Base-by-base conservation (phyloP, 2,888 invertebrate genomes). In the Philereme transversata region DNA sequence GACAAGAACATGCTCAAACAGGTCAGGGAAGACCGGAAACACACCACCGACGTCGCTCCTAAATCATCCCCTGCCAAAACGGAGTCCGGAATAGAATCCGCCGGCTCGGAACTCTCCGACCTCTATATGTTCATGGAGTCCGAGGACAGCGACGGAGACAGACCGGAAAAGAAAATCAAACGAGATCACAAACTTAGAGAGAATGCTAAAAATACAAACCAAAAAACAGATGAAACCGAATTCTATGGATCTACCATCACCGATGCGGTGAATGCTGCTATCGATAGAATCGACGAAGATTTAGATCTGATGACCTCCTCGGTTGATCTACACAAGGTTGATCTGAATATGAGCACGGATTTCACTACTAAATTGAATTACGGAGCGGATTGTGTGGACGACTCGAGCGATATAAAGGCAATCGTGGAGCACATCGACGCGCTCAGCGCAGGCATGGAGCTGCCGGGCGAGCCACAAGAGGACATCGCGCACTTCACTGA, bases 361-460 rank as follows among this genome's bases (percentile, higher is more conserved):
- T 57, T 50, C 10, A 52, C 34, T 34, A 11, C 47, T 34, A 47
- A 55, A 4, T 57, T 51, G n/a, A 22, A 40, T 40, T 10, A 40
- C 8, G 48, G 5, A 10, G 5, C 48, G 5, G 36, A 36, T 36
- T 48, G n/a, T 47, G 56, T 35, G 33, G 62, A 68, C 33, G 68
- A 79, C 50, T 70, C 75, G 2, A 79, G 75, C 48, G 82, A 80
- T 22, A 81, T 81, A 48, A 75, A 76, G 0, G 76, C 65, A 3
- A 70, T 70, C 10, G 70, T 84, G 67, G 84, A 84, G 35, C 74
- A 77, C 49, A 78, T 86, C 22, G 82, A 79, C 38, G 76, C 81
- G 4, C 65, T 69, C 36, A 66, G 75, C 34, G 77, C 79, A 4
- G 77, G 76, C 10, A 41, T 57, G 8, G 51, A 9, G 52, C 4